Conservation (phyloP, 1,140 invertebrate genomes). For the Dryas iulia region DNA sequence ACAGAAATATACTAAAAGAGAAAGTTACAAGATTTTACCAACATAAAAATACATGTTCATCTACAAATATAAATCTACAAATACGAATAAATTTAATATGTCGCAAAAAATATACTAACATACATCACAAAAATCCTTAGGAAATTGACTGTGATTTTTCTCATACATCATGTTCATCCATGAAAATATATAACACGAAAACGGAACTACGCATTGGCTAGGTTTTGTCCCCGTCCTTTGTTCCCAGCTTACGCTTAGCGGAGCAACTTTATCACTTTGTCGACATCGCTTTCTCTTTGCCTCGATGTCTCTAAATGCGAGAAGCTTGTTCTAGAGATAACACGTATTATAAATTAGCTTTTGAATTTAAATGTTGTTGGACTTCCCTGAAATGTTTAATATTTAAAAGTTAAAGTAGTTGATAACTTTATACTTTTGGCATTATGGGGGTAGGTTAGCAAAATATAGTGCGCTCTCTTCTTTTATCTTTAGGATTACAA, state of each 20-base stretch:
- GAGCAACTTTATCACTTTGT: conserved; percentile 8
- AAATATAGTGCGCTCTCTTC: too few species aligned
- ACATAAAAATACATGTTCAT: too few species aligned
- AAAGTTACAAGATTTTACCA: too few species aligned
- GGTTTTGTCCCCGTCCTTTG: conserved; percentile 1
- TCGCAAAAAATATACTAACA: too few species aligned
- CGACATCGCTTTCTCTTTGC: conserved; percentile 8
- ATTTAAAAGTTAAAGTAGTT: too few species aligned
- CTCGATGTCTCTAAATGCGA: conserved; percentile 6
- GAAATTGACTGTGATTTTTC: neutral
- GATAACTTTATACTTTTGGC: too few species aligned
- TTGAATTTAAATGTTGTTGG: neutral
- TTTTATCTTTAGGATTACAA: too few species aligned
- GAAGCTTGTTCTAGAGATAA: conserved; percentile 7
- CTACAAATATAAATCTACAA: too few species aligned
- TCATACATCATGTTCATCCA: neutral
- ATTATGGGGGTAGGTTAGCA: too few species aligned
- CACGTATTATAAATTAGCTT: conserved; percentile 4
- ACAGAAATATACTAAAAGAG: too few species aligned
- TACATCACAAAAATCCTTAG: neutral
- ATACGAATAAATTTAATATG: too few species aligned
- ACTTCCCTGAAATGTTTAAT: neutral
- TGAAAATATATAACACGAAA: neutral
- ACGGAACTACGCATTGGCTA: neutral
- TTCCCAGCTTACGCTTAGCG: neutral